Evolutionary conservation across 2,888 invertebrate genomes (phyloP).

Genomic region (Argyresthia goedartella): DNA sequence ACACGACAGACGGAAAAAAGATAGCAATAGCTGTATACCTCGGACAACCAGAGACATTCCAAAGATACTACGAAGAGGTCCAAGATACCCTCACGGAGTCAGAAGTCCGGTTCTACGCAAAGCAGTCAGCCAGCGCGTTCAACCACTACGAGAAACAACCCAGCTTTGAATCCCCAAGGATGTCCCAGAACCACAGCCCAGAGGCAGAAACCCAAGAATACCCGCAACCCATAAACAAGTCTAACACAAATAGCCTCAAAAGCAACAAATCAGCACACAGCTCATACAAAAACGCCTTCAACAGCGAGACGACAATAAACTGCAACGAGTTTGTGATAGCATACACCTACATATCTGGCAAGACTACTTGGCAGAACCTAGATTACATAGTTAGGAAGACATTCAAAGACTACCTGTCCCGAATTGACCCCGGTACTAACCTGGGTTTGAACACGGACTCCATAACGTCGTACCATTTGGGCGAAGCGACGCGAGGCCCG

Average conservation of each 20-base stretch:
- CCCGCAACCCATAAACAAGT: constrained; percentile 52
- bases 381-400: constrained; percentile 92
- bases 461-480: constrained; percentile 93
- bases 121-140: constrained; percentile 54
- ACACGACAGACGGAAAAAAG: constrained; percentile 86
- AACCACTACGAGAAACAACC: constrained; percentile 59
- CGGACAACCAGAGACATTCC: constrained; percentile 85
- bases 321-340: constrained; percentile 87
- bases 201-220: constrained; percentile 56
- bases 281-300: constrained; percentile 62
- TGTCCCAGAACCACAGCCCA: constrained; percentile 59
- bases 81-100: constrained; percentile 76
- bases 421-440: constrained; percentile 93
- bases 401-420: constrained; percentile 93
- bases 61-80: constrained; percentile 76
- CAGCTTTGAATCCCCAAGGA: constrained; percentile 57
- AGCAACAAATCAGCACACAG: constrained; percentile 68
- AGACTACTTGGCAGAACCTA: constrained; percentile 95
- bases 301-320: constrained; percentile 66
- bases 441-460: constrained; percentile 88
- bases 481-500: constrained; percentile 86
- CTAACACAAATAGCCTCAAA: constrained; percentile 67
- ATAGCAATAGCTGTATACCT: constrained; percentile 90
- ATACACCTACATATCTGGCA: constrained; percentile 89
- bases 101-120: constrained; percentile 71